Percentiles rank a stretch among this genome's conserved stretches.
Conservation (phyloP, 2,888 invertebrate species). For the Asteroscopus sphinx region DNA sequence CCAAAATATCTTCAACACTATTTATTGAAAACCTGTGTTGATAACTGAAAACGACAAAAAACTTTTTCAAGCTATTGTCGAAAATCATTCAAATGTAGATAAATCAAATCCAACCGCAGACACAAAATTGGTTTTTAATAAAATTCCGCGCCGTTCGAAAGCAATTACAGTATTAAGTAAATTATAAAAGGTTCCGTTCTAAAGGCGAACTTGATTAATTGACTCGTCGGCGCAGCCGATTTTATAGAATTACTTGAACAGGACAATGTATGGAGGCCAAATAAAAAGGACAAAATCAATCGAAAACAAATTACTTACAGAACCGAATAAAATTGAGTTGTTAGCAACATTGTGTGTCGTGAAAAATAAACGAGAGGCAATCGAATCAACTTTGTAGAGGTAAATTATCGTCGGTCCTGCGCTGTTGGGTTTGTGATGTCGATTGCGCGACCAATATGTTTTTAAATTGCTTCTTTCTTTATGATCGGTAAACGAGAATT, state of each 20-base stretch:
- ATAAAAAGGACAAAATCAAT: slow-evolving; percentile 70
- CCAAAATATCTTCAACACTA: slow-evolving; percentile 27
- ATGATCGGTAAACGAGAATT: slow-evolving; percentile 39
- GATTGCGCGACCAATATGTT: slow-evolving; percentile 51
- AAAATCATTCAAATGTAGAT: slow-evolving; percentile 27
- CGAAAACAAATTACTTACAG: slow-evolving; percentile 77
- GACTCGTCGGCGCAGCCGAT: slow-evolving; percentile 50
- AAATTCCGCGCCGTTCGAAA: slow-evolving; percentile 53
- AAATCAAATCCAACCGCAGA: slow-evolving; percentile 40
- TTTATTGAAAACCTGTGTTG: not conserved
- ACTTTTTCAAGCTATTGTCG: slow-evolving; percentile 25
- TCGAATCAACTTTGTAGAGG: slow-evolving; percentile 75
- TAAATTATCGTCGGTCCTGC: slow-evolving; percentile 62
- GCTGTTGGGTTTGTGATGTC: slow-evolving; percentile 54
- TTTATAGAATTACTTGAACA: slow-evolving; percentile 40
- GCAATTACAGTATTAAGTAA: slow-evolving; percentile 66
- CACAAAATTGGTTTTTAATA: slow-evolving; percentile 52
- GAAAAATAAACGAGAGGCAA: slow-evolving; percentile 66
- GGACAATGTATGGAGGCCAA: slow-evolving; percentile 47
- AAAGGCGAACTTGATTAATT: slow-evolving; percentile 65
- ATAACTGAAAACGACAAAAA: slow-evolving; percentile 32
- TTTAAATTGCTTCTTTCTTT: slow-evolving; percentile 52
- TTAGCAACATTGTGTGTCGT: slow-evolving; percentile 73
- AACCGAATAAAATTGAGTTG: slow-evolving; percentile 68
- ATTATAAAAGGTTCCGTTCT: slow-evolving; percentile 62